Base-by-base conservation (phyloP, 1,140 invertebrate genomes). In the Mamestra configurata region DNA sequence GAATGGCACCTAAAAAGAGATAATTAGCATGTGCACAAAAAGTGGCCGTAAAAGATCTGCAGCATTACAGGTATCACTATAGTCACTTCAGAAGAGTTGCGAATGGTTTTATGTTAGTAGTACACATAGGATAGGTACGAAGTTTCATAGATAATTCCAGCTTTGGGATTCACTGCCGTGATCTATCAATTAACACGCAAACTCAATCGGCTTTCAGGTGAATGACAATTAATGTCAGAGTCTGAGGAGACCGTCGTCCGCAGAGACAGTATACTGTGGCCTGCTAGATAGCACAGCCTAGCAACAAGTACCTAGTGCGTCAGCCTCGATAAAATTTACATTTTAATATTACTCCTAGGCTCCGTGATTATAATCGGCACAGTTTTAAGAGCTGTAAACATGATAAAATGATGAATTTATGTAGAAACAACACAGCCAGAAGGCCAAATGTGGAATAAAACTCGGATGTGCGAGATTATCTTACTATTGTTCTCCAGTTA, bases 171-270 rank as follows among this genome's bases (percentile, higher is more conserved):
- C 70, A 59, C 73, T 85, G 83, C 88, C 86, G 86, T 88, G 86
- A 90, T 91, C 83, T 90, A 90, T 90, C 86, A 92, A 92, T 89
- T 91, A 91, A 85, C 86, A 85, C 84, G 84, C 83, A 86, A 90
- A 92, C 87, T 88, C 86, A 80, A 88, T 89, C 83, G 88, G 84
- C 85, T 87, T 91, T 89, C 86, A 90, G 86, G 84, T 88, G 86
- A 88, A 89, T 86, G 88, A 88, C 90, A 89, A 89, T 91, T 91
- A 88, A 86, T 86, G 88, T 89, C 87, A 84, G 84, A 88, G 80
- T 84, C 80, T 84, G 80, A 76, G 80, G 73, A 80, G 81, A 80
- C 79, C 81, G 79, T 76, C 71, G 77, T 71, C 49, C 53, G 49
- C 43, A 31, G 66, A 64, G 72, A 73, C 55, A 53, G 27, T 59